Conservation (phyloP, 2,888 invertebrate species). For the Chymomyza amoena region DNA sequence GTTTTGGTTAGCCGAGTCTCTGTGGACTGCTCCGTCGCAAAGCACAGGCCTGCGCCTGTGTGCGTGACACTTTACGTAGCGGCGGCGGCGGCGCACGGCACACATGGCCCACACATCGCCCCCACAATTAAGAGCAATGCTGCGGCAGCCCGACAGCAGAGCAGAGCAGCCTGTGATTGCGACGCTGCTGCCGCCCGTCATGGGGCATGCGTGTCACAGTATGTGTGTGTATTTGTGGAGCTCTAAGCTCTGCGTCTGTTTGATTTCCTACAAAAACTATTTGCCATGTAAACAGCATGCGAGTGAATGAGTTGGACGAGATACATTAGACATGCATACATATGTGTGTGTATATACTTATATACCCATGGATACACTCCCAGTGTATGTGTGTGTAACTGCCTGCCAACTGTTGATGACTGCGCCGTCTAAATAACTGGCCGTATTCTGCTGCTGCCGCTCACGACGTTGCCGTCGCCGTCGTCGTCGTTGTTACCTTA, state of each 20-base stretch:
- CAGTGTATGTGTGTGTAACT: conserved; percentile 38
- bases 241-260: conserved; percentile 38
- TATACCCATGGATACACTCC: conserved; percentile 16
- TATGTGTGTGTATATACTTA: background rate
- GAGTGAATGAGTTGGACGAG: conserved; percentile 49
- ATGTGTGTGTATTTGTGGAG: background rate
- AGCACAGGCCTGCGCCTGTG: conserved; percentile 21
- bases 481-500: conserved; percentile 14
- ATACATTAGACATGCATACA: conserved; percentile 49
- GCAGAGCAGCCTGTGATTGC: conserved; percentile 50
- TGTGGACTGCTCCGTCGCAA: conserved; percentile 16
- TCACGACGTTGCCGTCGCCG: conserved; percentile 30
- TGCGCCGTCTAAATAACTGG: conserved; percentile 66
- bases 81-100: conserved; percentile 11
- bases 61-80: conserved; percentile 60
- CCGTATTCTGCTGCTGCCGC: conserved; percentile 46
- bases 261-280: conserved; percentile 56
- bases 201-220: conserved; percentile 28
- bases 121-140: conserved; percentile 57
- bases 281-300: conserved; percentile 55
- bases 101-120: conserved; percentile 62
- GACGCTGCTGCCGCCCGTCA: conserved; percentile 19
- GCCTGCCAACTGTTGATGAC: conserved; percentile 64
- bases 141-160: conserved; percentile 19
- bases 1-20: conserved; percentile 30